Percentiles rank a stretch among this genome's conserved stretches.
Conservation (phyloP, 2,888 invertebrate genomes). For the Anodontia alba region DNA sequence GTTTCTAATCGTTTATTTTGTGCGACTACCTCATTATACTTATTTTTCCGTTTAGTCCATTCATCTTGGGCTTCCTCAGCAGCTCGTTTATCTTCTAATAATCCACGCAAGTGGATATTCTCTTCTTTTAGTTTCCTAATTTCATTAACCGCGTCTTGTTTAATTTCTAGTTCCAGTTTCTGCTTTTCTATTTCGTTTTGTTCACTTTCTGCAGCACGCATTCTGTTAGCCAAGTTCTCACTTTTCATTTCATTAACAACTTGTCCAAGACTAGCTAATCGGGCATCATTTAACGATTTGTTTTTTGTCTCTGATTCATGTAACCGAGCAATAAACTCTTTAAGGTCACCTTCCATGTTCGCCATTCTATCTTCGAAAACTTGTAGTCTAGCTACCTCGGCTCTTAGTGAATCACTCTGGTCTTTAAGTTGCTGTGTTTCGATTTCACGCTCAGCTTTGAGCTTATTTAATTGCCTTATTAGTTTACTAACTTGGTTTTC, state of each 20-base stretch:
- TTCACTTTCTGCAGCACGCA: constrained; percentile 56
- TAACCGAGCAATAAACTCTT: constrained; percentile 42
- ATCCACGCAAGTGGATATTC: constrained; percentile 38
- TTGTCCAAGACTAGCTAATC: constrained; percentile 43
- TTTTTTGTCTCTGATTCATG: constrained; percentile 50
- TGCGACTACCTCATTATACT: constrained; percentile 58
- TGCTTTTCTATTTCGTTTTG: constrained; percentile 60
- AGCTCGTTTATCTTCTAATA: constrained; percentile 54
- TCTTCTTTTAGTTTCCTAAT: constrained; percentile 58
- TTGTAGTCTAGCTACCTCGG: constrained; percentile 55
- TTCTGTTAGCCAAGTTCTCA: constrained; percentile 55
- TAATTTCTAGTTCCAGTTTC: constrained; percentile 58
- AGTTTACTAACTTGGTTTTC: constrained; percentile 59
- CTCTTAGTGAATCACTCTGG: constrained; percentile 51
- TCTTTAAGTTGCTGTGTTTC: constrained; percentile 57
- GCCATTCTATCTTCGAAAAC: constrained; percentile 55
- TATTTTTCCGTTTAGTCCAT: constrained; percentile 55
- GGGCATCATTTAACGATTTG: constrained; percentile 40
- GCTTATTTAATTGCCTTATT: constrained; percentile 50
- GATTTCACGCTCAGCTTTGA: constrained; percentile 46
- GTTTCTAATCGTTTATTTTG: constrained; percentile 53
- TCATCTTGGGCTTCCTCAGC: constrained; percentile 60
- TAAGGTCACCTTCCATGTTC: constrained; percentile 52
- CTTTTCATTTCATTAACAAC: constrained; percentile 62
- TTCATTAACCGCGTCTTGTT: constrained; percentile 62